These are phyloP conservation scores for Polypedilum vanderplanki DNA, from an alignment of 1,140 invertebrate genomes.

Conservation along the genomic window DNA sequence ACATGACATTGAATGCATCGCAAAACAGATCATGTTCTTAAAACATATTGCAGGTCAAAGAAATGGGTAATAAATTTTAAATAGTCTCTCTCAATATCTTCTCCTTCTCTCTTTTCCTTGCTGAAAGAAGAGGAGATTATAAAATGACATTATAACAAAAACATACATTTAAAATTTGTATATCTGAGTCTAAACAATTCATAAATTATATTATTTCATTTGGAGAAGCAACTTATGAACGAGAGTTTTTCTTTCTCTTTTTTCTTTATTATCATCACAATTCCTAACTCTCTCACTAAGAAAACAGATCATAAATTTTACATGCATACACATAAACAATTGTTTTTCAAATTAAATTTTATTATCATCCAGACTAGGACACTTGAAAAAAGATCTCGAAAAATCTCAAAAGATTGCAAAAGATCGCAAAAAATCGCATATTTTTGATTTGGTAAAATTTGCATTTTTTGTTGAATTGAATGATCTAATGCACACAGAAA, in stretches of 20 bases:
- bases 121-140: background rate
- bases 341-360: too few relatives aligned
- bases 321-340: background rate
- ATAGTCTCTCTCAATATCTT: conserved; percentile 1
- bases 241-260: too few relatives aligned
- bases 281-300: background rate
- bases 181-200: background rate
- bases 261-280: too few relatives aligned
- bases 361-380: too few relatives aligned
- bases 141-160: conserved; percentile 3
- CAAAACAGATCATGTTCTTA: background rate
- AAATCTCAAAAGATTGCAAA: too few relatives aligned
- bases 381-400: too few relatives aligned
- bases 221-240: background rate
- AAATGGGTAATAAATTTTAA: conserved; percentile 7
- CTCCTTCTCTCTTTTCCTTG: background rate
- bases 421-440: too few relatives aligned
- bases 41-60: conserved; percentile 17
- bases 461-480: too few relatives aligned
- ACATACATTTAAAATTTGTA: background rate
- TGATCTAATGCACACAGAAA: too few relatives aligned
- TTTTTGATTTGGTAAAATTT: too few relatives aligned
- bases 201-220: conserved; percentile 19
- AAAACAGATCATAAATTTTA: background rate
- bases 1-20: background rate